Percentiles rank a stretch among this genome's conserved stretches.
Evolutionary conservation across 2,888 invertebrate genomes (phyloP).

Genomic region (Ormia ochracea): DNA sequence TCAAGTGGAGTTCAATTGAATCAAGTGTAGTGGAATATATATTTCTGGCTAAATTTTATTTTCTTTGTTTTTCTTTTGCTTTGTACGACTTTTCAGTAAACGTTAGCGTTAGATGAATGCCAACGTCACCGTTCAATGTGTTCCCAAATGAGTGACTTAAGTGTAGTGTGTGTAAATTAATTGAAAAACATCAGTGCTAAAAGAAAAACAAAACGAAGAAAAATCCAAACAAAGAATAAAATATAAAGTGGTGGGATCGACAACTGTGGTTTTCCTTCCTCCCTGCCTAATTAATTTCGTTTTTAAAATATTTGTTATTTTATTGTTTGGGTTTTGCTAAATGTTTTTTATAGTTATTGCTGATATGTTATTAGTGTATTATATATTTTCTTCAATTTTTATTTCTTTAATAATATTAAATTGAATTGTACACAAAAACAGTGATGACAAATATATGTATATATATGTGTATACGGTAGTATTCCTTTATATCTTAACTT

Average conservation of each 20-base stretch:
- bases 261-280: slow-evolving; percentile 12
- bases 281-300: not conserved
- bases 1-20: slow-evolving; percentile 47
- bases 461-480: not conserved
- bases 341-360: slow-evolving; percentile 15
- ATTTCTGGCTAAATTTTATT: slow-evolving; percentile 27
- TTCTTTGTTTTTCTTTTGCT: slow-evolving; percentile 14
- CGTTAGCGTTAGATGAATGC: slow-evolving; percentile 23
- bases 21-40: slow-evolving; percentile 48
- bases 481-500: not conserved
- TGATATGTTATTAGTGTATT: slow-evolving; percentile 35
- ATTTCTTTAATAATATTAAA: not conserved
- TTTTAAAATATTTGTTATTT: slow-evolving; percentile 5
- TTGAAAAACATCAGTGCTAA: slow-evolving; percentile 52
- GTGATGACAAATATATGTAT: not conserved
- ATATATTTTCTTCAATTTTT: not conserved
- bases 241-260: slow-evolving; percentile 42
- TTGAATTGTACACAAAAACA: not conserved
- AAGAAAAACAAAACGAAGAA: slow-evolving; percentile 40
- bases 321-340: not conserved
- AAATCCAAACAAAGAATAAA: slow-evolving; percentile 43
- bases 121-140: slow-evolving; percentile 18
- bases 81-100: slow-evolving; percentile 41
- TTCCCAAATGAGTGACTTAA: slow-evolving; percentile 25
- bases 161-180: slow-evolving; percentile 40